These are phyloP conservation scores for Pyxicephalus adspersus DNA, from an alignment of 2,113 vertebrate genomes.

Conservation along the genomic window DNA sequence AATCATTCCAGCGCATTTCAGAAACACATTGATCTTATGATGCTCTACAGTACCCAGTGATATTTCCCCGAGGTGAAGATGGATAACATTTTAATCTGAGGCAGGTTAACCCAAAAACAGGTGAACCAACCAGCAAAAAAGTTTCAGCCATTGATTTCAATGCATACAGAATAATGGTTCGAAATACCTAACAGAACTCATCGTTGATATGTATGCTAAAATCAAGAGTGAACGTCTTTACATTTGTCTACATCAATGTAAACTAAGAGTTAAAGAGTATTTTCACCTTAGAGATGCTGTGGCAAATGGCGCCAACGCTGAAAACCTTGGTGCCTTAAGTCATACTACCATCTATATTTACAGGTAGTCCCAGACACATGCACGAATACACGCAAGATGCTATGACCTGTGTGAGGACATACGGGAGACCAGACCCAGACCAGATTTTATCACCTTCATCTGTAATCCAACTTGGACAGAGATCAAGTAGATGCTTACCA, in stretches of 20 bases:
- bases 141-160: background rate
- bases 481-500: background rate
- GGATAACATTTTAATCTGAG: slow-evolving; percentile 9
- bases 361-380: background rate
- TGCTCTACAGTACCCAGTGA: too few relatives aligned
- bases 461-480: background rate
- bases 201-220: too few relatives aligned
- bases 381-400: slow-evolving; percentile 4
- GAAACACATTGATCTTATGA: slow-evolving; percentile 13
- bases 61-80: background rate
- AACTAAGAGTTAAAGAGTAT: too few relatives aligned
- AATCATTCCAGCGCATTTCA: background rate
- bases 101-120: background rate
- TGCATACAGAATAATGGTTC: too few relatives aligned
- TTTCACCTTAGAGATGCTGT: too few relatives aligned
- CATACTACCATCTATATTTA: too few relatives aligned
- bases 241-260: too few relatives aligned
- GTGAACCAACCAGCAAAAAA: slow-evolving; percentile 1
- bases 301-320: too few relatives aligned
- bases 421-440: background rate
- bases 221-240: too few relatives aligned
- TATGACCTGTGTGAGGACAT: background rate
- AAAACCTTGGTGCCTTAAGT: too few relatives aligned
- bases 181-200: too few relatives aligned
- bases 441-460: background rate